Evolutionary conservation across 2,113 vertebrate genomes (phyloP).

Genomic region (Tachysurus vachellii): DNA sequence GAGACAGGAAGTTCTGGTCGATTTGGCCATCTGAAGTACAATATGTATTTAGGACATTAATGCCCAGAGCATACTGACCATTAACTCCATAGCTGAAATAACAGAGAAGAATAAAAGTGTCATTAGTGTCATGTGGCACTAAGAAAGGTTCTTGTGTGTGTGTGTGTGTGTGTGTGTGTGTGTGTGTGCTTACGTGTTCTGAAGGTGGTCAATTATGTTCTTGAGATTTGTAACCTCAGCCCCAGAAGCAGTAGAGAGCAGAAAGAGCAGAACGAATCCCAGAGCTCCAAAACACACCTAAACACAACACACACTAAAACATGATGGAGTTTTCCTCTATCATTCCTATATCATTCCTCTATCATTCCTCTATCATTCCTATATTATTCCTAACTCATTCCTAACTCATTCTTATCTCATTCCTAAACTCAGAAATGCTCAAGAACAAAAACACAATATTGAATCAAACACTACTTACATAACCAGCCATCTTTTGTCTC

Average conservation of each 20-base stretch:
- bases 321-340: neutral
- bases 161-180: no score
- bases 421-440: no score
- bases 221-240: neutral
- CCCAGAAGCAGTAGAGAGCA: neutral
- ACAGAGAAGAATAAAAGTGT: neutral
- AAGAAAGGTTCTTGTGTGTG: neutral
- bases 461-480: no score
- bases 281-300: neutral
- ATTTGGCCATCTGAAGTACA: neutral
- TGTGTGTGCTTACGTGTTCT: neutral
- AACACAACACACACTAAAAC: neutral
- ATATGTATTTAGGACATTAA: neutral
- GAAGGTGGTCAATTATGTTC: neutral
- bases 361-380: no score
- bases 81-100: neutral
- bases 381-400: no score
- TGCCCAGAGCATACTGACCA: constrained; percentile 13
- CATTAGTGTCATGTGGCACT: neutral
- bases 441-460: no score
- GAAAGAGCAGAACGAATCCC: neutral
- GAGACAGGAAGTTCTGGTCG: neutral
- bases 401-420: no score
- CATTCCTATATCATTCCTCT: no score
- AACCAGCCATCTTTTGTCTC: no score